Conservation (phyloP, 2,113 vertebrate species). For the Anoura caudifer region DNA sequence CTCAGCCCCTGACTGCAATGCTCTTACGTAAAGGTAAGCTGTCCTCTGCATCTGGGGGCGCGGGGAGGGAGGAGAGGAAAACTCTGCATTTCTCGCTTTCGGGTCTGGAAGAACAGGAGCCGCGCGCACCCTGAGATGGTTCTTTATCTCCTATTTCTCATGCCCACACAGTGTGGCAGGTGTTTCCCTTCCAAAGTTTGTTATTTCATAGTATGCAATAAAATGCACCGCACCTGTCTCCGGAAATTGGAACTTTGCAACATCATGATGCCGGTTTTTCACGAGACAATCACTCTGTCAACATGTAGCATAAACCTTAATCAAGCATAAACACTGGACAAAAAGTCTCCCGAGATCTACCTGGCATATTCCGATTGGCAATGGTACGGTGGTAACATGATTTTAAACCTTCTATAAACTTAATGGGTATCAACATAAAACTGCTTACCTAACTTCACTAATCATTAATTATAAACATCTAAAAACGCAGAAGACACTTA, state of each 20-base stretch:
- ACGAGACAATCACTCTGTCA: background rate
- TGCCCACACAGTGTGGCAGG: background rate
- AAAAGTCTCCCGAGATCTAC: constrained; percentile 44
- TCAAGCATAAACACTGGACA: constrained; percentile 30
- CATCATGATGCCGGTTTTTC: background rate
- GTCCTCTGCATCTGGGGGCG: background rate
- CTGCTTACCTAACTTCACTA: constrained; percentile 51
- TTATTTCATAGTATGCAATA: background rate
- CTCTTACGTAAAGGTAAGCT: background rate
- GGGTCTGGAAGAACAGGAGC: background rate
- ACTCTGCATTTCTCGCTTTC: background rate
- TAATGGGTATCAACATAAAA: constrained; percentile 41
- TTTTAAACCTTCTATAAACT: constrained; percentile 51
- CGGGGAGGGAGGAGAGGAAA: background rate
- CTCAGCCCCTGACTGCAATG: background rate
- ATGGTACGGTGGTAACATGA: background rate
- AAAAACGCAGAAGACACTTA: constrained; percentile 28
- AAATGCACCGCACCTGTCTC: background rate
- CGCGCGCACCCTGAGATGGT: background rate
- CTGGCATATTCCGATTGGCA: constrained; percentile 40
- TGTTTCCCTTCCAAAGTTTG: background rate
- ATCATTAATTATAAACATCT: constrained; percentile 38
- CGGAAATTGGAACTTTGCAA: background rate
- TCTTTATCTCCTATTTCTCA: background rate
- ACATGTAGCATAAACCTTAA: background rate